Base-by-base conservation (phyloP, 2,113 vertebrate genomes). In the Capreolus pygargus region DNA sequence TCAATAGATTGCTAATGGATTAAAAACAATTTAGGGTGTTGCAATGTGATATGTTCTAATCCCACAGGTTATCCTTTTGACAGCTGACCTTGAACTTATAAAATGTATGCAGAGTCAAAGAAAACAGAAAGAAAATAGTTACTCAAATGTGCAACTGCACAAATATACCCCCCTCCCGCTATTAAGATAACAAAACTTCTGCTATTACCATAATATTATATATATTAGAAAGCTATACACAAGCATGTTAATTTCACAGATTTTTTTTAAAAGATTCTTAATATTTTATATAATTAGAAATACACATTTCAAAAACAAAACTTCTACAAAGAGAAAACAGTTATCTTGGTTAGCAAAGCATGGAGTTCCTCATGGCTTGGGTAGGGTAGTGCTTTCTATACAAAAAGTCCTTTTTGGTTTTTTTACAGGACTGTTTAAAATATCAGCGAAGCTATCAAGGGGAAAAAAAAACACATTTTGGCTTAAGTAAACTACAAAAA, bases 211-310 rank as follows among this genome's bases (percentile, higher is more conserved):
- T 99, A 99, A 99, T 99, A 99, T 99, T 99, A 99, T 99, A 99
- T 99, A 99, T 99, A 99, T 99, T 99, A 99, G 99, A 99, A 99
- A 99, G 99, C 99, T 99, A 99, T 99, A 99, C 99, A 99, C 99
- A 99, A 99, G 99, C 99, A 99, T 99, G 99, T 99, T 99, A 99
- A 99, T 99, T 99, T 99, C 99, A 99, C 99, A 99, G 99, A 99
- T 99, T 99, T 99, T 58, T 54, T 99, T 99, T 99, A 99, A 99
- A 99, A 99, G 99, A 99, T 99, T 99, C 99, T 99, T 99, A 99
- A 99, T 99, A 99, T 99, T 99, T 99, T 99, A 99, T 99, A 99
- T 99, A 99, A 99, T 99, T 99, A 99, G 99, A 99, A 99, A 99
- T 99, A 99, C 99, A 99, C 99, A 99, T 99, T 99, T 99, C 99